These are phyloP conservation scores for Epinephelus moara DNA, from an alignment of 2,113 vertebrate species.

Conservation along the genomic window DNA sequence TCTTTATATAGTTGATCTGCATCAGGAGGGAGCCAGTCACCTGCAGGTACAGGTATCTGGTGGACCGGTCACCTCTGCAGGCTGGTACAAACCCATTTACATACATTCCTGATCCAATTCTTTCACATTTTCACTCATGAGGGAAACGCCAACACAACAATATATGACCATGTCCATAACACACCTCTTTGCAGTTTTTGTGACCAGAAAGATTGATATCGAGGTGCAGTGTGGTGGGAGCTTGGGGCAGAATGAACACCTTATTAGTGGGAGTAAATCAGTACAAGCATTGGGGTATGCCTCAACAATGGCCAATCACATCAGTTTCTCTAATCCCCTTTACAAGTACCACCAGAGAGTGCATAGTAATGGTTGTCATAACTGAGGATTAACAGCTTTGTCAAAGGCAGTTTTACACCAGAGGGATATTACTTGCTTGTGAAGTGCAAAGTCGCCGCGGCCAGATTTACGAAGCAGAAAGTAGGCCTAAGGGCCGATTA, in stretches of 20 bases:
- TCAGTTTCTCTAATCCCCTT: constrained; percentile 6
- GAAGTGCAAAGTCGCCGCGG: neutral
- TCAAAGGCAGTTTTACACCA: constrained; percentile 2
- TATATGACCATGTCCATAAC: too few relatives aligned
- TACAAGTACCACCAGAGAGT: neutral
- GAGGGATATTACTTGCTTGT: neutral
- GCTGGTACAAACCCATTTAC: neutral
- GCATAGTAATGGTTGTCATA: constrained; percentile 1
- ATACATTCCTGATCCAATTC: neutral
- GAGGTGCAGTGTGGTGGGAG: too few relatives aligned
- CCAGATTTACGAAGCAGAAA: neutral
- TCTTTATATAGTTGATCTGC: neutral
- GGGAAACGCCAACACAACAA: too few relatives aligned
- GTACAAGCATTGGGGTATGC: neutral
- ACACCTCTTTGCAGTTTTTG: too few relatives aligned
- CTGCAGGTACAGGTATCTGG: too few relatives aligned
- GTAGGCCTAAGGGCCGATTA: neutral
- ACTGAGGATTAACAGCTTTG: constrained; percentile 7
- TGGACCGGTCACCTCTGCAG: neutral
- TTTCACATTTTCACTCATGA: neutral
- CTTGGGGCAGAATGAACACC: too few relatives aligned
- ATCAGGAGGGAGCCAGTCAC: neutral
- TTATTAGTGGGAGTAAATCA: neutral
- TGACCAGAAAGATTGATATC: too few relatives aligned
- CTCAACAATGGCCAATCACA: neutral